Evolutionary conservation across 2,113 vertebrate genomes (phyloP).

Genomic region (Sterna hirundo): DNA sequence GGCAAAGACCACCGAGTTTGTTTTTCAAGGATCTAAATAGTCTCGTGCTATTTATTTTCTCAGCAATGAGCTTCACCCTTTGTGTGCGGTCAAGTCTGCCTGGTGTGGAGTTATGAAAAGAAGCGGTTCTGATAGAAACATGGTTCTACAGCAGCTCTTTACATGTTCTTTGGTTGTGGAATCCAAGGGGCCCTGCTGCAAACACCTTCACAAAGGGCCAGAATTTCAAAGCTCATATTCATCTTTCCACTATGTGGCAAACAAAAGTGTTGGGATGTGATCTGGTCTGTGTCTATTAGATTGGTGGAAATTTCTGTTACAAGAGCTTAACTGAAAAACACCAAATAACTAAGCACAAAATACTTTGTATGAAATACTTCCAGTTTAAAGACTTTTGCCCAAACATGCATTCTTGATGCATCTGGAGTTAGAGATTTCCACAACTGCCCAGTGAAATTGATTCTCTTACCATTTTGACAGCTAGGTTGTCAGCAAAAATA

Average conservation of each 20-base stretch:
- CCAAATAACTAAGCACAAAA: not conserved
- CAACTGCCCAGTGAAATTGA: not conserved
- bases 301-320: not conserved
- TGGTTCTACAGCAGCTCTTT: not conserved
- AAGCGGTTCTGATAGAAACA: not conserved
- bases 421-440: not conserved
- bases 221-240: not conserved
- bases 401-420: not conserved
- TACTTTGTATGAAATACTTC: not conserved
- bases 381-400: not conserved
- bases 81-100: slow-evolving; percentile 29
- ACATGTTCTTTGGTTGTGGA: not conserved
- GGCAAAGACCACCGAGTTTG: slow-evolving; percentile 12
- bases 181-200: not conserved
- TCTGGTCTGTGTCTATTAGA: not conserved
- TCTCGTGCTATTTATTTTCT: slow-evolving; percentile 46
- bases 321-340: not conserved
- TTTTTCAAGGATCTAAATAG: slow-evolving; percentile 33
- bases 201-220: not conserved
- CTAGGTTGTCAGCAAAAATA: not conserved
- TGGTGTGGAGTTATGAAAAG: not conserved
- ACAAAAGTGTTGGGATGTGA: not conserved
- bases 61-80: slow-evolving; percentile 9
- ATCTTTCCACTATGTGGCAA: not conserved
- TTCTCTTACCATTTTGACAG: not conserved